Conservation (phyloP, 2,888 invertebrate genomes). For the Hypselothyrea guttata region DNA sequence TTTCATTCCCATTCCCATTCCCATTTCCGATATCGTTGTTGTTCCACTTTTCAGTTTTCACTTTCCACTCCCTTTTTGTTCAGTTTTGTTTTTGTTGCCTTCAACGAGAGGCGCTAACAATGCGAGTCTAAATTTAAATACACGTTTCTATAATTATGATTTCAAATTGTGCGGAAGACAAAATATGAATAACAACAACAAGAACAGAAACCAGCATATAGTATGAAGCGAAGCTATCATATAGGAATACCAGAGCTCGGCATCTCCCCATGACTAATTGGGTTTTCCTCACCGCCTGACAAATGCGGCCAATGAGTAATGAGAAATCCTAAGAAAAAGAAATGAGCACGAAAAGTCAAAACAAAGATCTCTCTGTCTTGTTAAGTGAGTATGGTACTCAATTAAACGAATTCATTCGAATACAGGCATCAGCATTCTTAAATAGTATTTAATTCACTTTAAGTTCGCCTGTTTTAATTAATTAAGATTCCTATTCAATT, state of each 20-base stretch:
- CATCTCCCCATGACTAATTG: constrained; percentile 71
- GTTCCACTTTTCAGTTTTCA: constrained; percentile 34
- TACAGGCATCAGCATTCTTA: no score
- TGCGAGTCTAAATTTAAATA: constrained; percentile 42
- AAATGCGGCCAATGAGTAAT: constrained; percentile 51
- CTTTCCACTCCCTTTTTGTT: constrained; percentile 12
- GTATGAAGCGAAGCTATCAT: constrained; percentile 15
- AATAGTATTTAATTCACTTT: no score
- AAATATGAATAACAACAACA: constrained; percentile 39
- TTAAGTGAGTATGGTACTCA: no score
- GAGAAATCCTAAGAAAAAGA: constrained; percentile 28
- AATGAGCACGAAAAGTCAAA: constrained; percentile 5
- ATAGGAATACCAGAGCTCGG: constrained; percentile 27
- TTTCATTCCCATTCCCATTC: not conserved
- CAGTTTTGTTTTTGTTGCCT: not conserved
- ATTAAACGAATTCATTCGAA: no score
- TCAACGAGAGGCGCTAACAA: constrained; percentile 29
- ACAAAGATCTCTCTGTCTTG: no score
- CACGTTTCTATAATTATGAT: constrained; percentile 55
- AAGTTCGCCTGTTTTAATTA: no score
- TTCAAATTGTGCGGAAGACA: constrained; percentile 37
- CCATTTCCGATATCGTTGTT: constrained; percentile 5
- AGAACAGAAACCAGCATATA: not conserved
- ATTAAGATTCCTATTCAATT: no score
- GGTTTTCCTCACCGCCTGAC: constrained; percentile 69